A percentile compares a stretch with the other conserved stretches of the same genome.
These are phyloP conservation scores for Pseudobourletiella spinata DNA, from an alignment of 1,140 invertebrate genomes.

Conservation along the genomic window DNA sequence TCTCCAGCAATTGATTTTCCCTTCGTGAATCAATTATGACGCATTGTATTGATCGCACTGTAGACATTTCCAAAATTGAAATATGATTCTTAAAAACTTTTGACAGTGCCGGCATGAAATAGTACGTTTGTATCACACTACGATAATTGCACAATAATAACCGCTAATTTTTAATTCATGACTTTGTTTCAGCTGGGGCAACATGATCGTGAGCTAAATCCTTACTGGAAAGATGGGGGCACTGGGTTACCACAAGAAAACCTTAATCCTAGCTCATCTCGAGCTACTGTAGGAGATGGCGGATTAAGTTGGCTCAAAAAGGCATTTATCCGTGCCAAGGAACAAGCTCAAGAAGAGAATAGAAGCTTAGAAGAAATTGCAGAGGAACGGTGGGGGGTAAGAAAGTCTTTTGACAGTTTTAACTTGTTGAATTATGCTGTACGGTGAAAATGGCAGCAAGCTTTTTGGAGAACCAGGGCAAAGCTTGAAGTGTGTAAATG, in stretches of 20 bases:
- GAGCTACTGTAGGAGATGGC: conserved; percentile 39
- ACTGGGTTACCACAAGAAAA: conserved; percentile 57
- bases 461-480: too few species aligned
- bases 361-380: conserved; percentile 52
- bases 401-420: too few species aligned
- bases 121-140: too few species aligned
- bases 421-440: conserved; percentile 7
- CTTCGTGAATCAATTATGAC: too few species aligned
- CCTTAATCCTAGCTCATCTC: conserved; percentile 22
- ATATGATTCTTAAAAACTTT: too few species aligned
- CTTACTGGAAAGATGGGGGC: conserved; percentile 84
- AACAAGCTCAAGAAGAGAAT: conserved; percentile 50
- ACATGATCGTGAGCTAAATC: conserved; percentile 72
- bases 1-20: too few species aligned
- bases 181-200: conserved; percentile 54
- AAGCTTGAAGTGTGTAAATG: too few species aligned
- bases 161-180: too few species aligned
- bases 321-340: conserved; percentile 48
- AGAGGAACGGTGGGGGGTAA: conserved; percentile 55
- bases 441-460: background rate
- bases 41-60: too few species aligned
- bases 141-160: too few species aligned
- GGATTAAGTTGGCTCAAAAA: conserved; percentile 51
- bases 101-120: too few species aligned
- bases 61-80: too few species aligned